phyloP scores from a whole-genome alignment of 2,113 vertebrate genomes.

The Amia ocellicauda region DNA sequence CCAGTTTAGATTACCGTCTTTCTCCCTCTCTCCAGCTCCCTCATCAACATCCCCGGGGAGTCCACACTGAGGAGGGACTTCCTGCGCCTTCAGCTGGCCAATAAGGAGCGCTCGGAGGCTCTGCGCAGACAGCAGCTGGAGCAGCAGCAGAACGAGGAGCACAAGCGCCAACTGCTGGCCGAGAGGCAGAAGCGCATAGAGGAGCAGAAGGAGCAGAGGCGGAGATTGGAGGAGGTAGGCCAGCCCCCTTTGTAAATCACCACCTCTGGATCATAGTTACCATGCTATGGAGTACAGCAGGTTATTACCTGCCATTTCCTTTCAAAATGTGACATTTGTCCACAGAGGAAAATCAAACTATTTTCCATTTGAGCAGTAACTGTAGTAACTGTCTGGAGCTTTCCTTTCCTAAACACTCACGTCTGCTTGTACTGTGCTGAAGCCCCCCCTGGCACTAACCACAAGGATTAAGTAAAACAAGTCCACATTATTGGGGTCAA shows the following conservation, averaged over 20 bases:
- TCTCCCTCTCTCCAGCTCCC: constrained; percentile 67
- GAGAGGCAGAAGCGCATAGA: constrained; percentile 97
- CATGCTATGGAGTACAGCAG: no score
- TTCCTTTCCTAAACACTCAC: no score
- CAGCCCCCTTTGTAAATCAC: neutral
- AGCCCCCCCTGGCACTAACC: no score
- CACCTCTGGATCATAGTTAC: no score
- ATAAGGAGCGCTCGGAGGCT: constrained; percentile 94
- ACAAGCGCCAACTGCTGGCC: constrained; percentile 91
- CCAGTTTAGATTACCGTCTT: neutral
- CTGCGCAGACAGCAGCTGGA: constrained; percentile 93
- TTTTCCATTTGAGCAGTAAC: no score
- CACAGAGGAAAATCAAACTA: no score
- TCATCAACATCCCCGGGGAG: constrained; percentile 93
- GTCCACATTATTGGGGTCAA: no score
- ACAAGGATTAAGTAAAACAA: no score
- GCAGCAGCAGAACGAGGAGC: constrained; percentile 97
- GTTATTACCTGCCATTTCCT: no score
- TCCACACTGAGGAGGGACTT: constrained; percentile 93
- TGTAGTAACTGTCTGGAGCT: no score
- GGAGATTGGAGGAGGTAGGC: constrained; percentile 90
- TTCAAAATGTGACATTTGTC: no score
- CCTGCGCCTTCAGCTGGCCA: constrained; percentile 91
- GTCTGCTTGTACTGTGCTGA: no score
- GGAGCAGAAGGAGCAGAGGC: constrained; percentile 94